Conservation (phyloP, 2,888 invertebrate species). For the Andrena hattorfiana region DNA sequence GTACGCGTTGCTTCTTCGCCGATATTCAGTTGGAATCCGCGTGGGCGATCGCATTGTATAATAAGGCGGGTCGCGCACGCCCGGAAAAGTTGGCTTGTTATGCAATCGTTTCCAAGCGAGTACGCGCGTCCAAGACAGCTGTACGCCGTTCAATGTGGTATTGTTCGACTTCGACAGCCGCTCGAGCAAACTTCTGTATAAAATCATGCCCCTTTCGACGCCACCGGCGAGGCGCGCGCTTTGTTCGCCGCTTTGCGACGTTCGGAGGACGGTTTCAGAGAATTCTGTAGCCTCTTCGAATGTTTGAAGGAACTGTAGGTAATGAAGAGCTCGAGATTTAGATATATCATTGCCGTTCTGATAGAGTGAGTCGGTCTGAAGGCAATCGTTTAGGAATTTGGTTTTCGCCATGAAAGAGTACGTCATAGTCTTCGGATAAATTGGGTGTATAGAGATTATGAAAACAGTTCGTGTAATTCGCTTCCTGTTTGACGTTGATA, state of each 20-base stretch:
- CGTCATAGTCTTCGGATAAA: too few relatives aligned
- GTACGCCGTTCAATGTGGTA: constrained; percentile 9
- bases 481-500: too few relatives aligned
- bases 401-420: too few relatives aligned
- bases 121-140: not conserved
- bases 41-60: constrained; percentile 43
- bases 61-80: constrained; percentile 21
- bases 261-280: not conserved
- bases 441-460: too few relatives aligned
- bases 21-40: constrained; percentile 12
- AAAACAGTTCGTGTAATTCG: too few relatives aligned
- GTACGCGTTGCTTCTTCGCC: constrained; percentile 3
- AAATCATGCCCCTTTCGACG: constrained; percentile 18
- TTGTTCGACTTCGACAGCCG: constrained; percentile 31
- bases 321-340: too few relatives aligned
- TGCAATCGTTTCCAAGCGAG: constrained; percentile 35
- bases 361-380: too few relatives aligned
- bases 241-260: not conserved
- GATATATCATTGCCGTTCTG: too few relatives aligned
- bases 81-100: constrained; percentile 44
- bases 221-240: not conserved
- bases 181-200: not conserved
- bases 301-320: too few relatives aligned
- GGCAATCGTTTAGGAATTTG: too few relatives aligned
- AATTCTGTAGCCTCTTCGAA: not conserved